Percentiles rank a stretch among this genome's conserved stretches.
phyloP scores from a whole-genome alignment of 1,140 invertebrate genomes.

The Cotesia chilonis region DNA sequence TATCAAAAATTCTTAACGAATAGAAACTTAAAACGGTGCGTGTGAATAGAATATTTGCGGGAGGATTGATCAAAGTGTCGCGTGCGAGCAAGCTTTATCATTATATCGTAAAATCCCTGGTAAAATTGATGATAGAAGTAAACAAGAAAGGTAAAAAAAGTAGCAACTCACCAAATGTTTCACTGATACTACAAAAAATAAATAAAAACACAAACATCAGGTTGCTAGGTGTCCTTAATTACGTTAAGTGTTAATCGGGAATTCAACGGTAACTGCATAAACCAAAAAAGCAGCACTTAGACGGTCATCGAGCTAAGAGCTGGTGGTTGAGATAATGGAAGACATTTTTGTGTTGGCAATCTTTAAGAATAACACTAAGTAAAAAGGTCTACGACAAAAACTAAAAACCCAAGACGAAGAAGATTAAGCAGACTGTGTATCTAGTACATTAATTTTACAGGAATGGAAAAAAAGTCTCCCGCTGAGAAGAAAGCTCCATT shows the following conservation, averaged over 20 bases:
- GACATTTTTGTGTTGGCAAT: conserved; percentile 23
- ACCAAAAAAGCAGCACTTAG: background rate
- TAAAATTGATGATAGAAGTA: background rate
- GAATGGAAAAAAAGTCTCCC: background rate
- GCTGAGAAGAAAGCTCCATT: background rate
- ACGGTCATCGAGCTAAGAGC: conserved; percentile 8
- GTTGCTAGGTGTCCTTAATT: background rate
- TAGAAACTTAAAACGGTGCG: conserved; percentile 35
- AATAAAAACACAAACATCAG: background rate
- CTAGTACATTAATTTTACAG: background rate
- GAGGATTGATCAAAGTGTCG: conserved; percentile 52
- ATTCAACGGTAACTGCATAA: background rate
- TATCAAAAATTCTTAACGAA: conserved; percentile 37
- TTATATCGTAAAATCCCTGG: background rate
- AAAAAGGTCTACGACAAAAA: background rate
- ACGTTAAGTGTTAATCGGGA: background rate
- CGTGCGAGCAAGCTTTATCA: conserved; percentile 47
- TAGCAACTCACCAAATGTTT: background rate
- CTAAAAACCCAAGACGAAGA: conserved; percentile 10
- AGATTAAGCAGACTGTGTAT: conserved; percentile 2
- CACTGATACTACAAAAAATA: background rate
- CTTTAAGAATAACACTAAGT: background rate
- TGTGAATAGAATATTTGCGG: conserved; percentile 37
- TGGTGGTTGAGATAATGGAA: conserved; percentile 24
- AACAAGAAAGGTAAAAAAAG: background rate